These are phyloP conservation scores for Nomada ferruginata DNA, from an alignment of 2,888 invertebrate genomes.

Conservation along the genomic window DNA sequence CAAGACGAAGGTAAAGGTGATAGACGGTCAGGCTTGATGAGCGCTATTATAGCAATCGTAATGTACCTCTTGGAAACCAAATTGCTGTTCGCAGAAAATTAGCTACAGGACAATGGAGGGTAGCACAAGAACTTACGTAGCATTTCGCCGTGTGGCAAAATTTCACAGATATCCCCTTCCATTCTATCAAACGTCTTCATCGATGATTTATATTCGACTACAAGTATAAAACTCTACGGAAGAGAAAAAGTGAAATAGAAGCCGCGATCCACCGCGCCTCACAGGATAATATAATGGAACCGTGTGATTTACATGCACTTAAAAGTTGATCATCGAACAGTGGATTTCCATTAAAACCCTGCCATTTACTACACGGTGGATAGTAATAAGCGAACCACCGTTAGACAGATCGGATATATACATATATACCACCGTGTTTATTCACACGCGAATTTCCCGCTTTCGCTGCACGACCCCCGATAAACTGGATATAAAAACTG, in stretches of 20 bases:
- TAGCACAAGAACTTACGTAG: neutral
- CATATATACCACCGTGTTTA: conserved; percentile 32
- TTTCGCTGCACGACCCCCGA: conserved; percentile 23
- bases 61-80: conserved; percentile 66
- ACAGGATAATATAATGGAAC: neutral
- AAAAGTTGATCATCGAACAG: conserved; percentile 48
- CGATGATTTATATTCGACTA: too few species aligned
- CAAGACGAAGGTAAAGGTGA: conserved; percentile 73
- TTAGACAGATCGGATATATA: conserved; percentile 21
- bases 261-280: neutral
- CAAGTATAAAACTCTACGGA: neutral
- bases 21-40: conserved; percentile 69
- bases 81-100: conserved; percentile 70
- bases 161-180: too few species aligned
- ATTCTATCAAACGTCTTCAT: neutral
- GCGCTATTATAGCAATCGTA: conserved; percentile 73
- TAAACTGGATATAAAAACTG: conserved; percentile 36
- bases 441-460: conserved; percentile 39
- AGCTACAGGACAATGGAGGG: conserved; percentile 41
- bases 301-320: conserved; percentile 23
- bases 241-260: neutral
- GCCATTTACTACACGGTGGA: conserved; percentile 8
- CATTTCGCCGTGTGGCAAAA: too few species aligned
- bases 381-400: conserved; percentile 26
- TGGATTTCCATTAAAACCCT: conserved; percentile 60